phyloP scores from a whole-genome alignment of 2,113 vertebrate species.

The Leptosomus discolor region DNA sequence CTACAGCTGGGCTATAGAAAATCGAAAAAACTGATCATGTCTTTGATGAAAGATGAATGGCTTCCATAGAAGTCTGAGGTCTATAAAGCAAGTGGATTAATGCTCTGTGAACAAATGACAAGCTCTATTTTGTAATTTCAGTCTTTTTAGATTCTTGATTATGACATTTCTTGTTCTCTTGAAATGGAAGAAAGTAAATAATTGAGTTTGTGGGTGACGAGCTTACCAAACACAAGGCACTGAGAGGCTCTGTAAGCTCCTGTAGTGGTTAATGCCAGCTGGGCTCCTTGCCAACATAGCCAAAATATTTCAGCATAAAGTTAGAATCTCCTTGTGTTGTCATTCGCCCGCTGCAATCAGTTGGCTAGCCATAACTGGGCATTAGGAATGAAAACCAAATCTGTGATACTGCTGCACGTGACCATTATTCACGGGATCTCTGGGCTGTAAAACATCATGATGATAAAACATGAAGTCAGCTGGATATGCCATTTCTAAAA shows the following conservation, averaged over 20 bases:
- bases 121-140: slow-evolving; percentile 15
- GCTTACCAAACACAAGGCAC: slow-evolving; percentile 23
- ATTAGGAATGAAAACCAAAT: neutral
- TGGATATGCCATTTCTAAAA: neutral
- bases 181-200: slow-evolving; percentile 46
- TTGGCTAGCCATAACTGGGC: neutral
- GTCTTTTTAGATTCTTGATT: slow-evolving; percentile 27
- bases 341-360: neutral
- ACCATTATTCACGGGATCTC: neutral
- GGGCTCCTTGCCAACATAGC: neutral
- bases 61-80: neutral
- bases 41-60: slow-evolving; percentile 40
- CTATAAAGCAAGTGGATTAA: slow-evolving; percentile 18
- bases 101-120: slow-evolving; percentile 15
- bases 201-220: slow-evolving; percentile 18
- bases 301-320: neutral
- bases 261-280: neutral
- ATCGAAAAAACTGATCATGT: neutral
- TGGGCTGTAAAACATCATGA: neutral
- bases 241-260: slow-evolving; percentile 19
- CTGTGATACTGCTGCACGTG: neutral
- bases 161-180: slow-evolving; percentile 24
- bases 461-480: neutral
- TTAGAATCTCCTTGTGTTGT: slow-evolving; percentile 14
- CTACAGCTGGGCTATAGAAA: slow-evolving; percentile 28